Evolutionary conservation across 1,140 invertebrate species (phyloP).

Genomic region (Micrasema minimum): DNA sequence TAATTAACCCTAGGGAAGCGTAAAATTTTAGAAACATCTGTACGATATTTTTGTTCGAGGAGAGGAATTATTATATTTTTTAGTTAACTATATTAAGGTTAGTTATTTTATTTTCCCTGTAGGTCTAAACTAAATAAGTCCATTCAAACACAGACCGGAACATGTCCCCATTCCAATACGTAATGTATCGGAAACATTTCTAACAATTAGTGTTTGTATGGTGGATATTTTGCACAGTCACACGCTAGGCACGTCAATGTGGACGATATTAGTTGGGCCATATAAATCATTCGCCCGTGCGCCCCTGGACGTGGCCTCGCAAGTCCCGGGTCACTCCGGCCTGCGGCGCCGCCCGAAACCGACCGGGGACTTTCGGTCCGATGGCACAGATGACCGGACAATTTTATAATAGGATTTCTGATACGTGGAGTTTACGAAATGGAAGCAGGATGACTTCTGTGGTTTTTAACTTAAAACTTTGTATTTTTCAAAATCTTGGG

Average conservation of each 20-base stretch:
- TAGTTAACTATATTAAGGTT: too few relatives aligned
- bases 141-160: too few relatives aligned
- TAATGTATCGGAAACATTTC: conserved; percentile 43
- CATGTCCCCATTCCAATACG: neutral
- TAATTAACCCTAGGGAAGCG: too few relatives aligned
- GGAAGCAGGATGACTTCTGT: conserved; percentile 18
- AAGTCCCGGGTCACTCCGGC: conserved; percentile 36
- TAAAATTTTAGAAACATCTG: too few relatives aligned
- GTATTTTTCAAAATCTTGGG: too few relatives aligned
- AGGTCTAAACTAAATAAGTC: too few relatives aligned
- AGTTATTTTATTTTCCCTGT: too few relatives aligned
- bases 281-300: conserved; percentile 58
- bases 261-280: conserved; percentile 59
- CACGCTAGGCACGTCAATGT: conserved; percentile 52
- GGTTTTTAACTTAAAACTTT: conserved; percentile 30
- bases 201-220: conserved; percentile 37
- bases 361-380: conserved; percentile 44
- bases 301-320: conserved; percentile 27
- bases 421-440: conserved; percentile 39
- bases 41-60: too few relatives aligned
- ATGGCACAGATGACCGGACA: conserved; percentile 67
- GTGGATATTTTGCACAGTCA: conserved; percentile 38
- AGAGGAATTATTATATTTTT: too few relatives aligned
- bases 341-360: neutral
- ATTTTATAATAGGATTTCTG: conserved; percentile 65